Conservation (phyloP, 2,797 vertebrate species). For the Periophthalmus magnuspinnatus region DNA sequence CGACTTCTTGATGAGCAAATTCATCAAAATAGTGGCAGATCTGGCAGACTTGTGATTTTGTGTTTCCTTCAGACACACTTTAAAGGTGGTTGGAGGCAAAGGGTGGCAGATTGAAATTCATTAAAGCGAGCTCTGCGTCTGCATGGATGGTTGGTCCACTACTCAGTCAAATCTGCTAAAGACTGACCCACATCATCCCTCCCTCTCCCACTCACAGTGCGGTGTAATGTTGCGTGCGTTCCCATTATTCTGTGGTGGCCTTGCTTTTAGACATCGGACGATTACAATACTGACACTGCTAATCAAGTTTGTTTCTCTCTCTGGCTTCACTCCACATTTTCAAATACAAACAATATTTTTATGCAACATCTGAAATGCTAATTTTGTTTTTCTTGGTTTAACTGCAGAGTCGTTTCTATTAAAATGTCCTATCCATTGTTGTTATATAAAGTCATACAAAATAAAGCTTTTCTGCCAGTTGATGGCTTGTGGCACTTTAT, state of each 20-base stretch:
- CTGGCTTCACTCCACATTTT: conserved; percentile 2
- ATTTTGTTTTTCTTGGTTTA: conserved; percentile 5
- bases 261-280: conserved; percentile 26
- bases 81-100: conserved; percentile 40
- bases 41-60: conserved; percentile 59
- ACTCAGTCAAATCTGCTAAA: conserved; percentile 64
- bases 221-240: conserved; percentile 45
- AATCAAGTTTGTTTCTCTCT: conserved; percentile 10
- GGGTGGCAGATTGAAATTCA: conserved; percentile 58
- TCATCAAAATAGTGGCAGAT: conserved; percentile 68
- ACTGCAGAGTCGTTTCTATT: neutral
- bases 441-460: neutral
- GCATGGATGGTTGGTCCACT: conserved; percentile 59
- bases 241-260: conserved; percentile 42
- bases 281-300: conserved; percentile 17
- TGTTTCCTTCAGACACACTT: conserved; percentile 53
- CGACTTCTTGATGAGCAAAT: conserved; percentile 74
- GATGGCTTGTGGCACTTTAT: neutral
- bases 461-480: neutral
- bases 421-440: neutral
- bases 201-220: conserved; percentile 36
- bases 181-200: conserved; percentile 55
- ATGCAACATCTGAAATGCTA: conserved; percentile 3
- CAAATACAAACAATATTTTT: conserved; percentile 6
- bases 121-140: conserved; percentile 58